Evolutionary conservation across 1,140 invertebrate genomes (phyloP), one percentile per base, ranked within the genome.

Genomic region (Lasaia peninsularis): DNA sequence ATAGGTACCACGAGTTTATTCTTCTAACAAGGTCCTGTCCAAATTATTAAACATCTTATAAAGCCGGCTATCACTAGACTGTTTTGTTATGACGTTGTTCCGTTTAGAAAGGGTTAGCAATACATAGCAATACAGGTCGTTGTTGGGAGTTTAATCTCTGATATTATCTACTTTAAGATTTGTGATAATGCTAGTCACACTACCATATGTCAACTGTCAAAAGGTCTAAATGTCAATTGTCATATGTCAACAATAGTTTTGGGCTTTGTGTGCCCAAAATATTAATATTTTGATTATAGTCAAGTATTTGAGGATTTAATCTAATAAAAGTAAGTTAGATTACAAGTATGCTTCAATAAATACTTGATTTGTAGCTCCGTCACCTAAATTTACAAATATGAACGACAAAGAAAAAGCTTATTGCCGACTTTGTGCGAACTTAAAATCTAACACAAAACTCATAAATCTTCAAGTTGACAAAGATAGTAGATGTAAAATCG

Each of bases 391-490:
- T 10, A 52, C 10, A 56, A 61, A 56, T 51, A 69, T 72, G 73
- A 65, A 63, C 56, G 52, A 40, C 9, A 44, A 56, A 48, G 71
- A 70, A 53, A 69, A 66, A 12, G 32, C 55, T 0, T 67, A 78
- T 52, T 82, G 79, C n/a, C 62, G 77, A 20, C 61, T 82, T 14
- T 82, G 79, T 50, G 77, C 77, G 4, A 67, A 73, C 58, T 54
- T 71, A 10, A 82, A 75, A 49, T 70, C 63, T 21, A 55, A 65
- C n/a, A 58, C 67, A 6, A 77, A 78, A 57, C 65, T 82, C 7
- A 33, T 78, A 20, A 62, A 80, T 55, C 16, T 82, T 9, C 57
- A 71, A 37, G 35, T 31, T 7, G 68, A 77, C 16, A 52, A 62
- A 0, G 63, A 69, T 21, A 71, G 65, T 61, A 58, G 69, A n/a